A percentile compares a stretch with the other conserved stretches of the same genome.
phyloP scores from a whole-genome alignment of 1,140 invertebrate species.

The Lanistes nyassanus region DNA sequence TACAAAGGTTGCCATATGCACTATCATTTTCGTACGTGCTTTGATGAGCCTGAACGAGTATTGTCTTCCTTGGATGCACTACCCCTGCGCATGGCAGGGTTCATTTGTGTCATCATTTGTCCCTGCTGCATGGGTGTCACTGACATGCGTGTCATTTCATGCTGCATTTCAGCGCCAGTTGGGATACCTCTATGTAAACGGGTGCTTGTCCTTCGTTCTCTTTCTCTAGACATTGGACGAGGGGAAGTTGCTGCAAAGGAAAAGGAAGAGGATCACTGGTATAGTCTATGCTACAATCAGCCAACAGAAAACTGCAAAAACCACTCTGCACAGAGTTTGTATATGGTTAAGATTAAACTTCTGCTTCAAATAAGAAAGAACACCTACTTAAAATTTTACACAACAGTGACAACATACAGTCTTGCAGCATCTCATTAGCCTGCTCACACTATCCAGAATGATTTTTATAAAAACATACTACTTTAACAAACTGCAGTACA shows the following conservation, averaged over 20 bases:
- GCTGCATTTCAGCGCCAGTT: conserved; percentile 47
- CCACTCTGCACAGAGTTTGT: conserved; percentile 15
- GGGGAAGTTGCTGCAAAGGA: conserved; percentile 57
- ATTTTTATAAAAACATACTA: no score
- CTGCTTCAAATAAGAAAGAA: not conserved
- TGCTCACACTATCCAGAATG: no score
- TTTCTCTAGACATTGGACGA: conserved; percentile 61
- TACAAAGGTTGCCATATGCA: conserved; percentile 3
- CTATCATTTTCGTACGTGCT: conserved; percentile 52
- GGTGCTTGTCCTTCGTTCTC: conserved; percentile 60
- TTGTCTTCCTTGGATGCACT: conserved; percentile 63
- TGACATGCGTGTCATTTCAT: conserved; percentile 53
- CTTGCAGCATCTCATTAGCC: no score
- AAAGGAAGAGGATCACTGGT: conserved; percentile 17
- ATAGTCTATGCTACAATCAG: not conserved
- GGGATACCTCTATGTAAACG: conserved; percentile 62
- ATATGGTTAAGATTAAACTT: conserved; percentile 26
- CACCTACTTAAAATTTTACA: not conserved
- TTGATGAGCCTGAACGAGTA: conserved; percentile 54
- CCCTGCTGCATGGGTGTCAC: conserved; percentile 51
- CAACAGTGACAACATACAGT: not conserved
- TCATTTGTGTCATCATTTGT: conserved; percentile 35
- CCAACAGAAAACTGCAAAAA: conserved; percentile 11
- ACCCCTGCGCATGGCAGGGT: conserved; percentile 56
- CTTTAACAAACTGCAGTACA: no score